These are phyloP conservation scores for Centroberyx gerrardi DNA, from an alignment of 2,797 vertebrate species.

Conservation along the genomic window DNA sequence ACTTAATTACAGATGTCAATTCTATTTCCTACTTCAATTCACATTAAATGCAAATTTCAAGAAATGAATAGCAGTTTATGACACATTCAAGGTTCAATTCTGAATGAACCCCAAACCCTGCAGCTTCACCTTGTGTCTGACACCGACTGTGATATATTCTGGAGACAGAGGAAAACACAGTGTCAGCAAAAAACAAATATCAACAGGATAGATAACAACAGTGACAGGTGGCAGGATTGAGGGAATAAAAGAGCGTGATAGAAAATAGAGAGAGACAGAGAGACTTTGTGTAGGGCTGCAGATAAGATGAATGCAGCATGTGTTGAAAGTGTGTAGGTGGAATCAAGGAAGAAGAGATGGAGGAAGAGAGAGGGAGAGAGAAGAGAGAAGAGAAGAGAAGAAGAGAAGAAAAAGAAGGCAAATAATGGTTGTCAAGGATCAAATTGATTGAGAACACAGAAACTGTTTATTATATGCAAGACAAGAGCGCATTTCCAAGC, in stretches of 20 bases:
- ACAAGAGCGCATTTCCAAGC: conserved; percentile 62
- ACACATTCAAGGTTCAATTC: neutral
- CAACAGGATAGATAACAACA: conserved; percentile 35
- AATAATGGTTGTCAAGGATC: conserved; percentile 72
- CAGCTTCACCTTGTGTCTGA: conserved; percentile 34
- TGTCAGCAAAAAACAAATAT: conserved; percentile 64
- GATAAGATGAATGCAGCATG: conserved; percentile 62
- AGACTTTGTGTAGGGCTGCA: conserved; percentile 58
- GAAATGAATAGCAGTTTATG: neutral
- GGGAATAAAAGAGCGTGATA: conserved; percentile 24
- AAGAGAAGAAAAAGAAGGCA: conserved; percentile 33
- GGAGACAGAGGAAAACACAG: conserved; percentile 39
- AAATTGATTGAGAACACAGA: conserved; percentile 62
- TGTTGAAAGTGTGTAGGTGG: conserved; percentile 55
- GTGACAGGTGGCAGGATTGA: conserved; percentile 65
- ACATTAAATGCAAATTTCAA: conserved; percentile 1
- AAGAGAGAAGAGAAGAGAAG: conserved; percentile 27
- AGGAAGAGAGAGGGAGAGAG: conserved; percentile 26
- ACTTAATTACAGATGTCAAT: too few species aligned
- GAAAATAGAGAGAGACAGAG: conserved; percentile 53
- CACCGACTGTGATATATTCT: conserved; percentile 27
- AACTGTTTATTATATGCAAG: conserved; percentile 52
- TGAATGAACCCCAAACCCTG: conserved; percentile 5
- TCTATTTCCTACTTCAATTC: neutral
- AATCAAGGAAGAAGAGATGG: conserved; percentile 36